Percentiles rank a stretch among this genome's conserved stretches.
Conservation (phyloP, 1,140 invertebrate genomes). For the Caenorhabditis latens region DNA sequence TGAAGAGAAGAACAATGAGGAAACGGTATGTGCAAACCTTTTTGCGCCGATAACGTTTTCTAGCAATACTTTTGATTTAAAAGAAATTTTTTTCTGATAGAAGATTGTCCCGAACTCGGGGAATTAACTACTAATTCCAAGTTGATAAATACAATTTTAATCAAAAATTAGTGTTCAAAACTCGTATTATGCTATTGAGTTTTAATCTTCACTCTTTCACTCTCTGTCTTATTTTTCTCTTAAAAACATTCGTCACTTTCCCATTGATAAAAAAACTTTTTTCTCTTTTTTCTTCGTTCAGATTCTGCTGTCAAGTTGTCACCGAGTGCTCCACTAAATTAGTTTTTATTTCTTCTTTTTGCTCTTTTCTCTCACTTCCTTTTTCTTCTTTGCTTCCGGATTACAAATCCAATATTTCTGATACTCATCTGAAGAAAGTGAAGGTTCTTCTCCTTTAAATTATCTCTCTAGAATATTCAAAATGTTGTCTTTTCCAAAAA, state of each 20-base stretch:
- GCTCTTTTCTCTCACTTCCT: background rate
- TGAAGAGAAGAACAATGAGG: background rate
- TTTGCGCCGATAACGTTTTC: too few species aligned
- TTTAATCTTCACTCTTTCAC: background rate
- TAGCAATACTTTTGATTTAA: too few species aligned
- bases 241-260: conserved; percentile 36
- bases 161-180: too few species aligned
- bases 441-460: background rate
- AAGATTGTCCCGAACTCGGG: too few species aligned
- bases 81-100: too few species aligned
- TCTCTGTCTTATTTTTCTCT: background rate
- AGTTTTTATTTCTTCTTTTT: conserved; percentile 31
- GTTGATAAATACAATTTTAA: too few species aligned
- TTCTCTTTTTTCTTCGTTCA: conserved; percentile 15
- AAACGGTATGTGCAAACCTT: background rate
- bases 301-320: conserved; percentile 40
- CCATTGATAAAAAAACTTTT: conserved; percentile 4
- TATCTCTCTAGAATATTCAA: background rate
- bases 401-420: background rate
- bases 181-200: background rate
- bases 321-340: conserved; percentile 7
- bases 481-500: conserved; percentile 2
- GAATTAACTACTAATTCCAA: too few species aligned
- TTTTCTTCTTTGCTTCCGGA: conserved; percentile 16
- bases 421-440: background rate